Conservation (phyloP, 2,113 vertebrate species). For the Gila orcuttii region DNA sequence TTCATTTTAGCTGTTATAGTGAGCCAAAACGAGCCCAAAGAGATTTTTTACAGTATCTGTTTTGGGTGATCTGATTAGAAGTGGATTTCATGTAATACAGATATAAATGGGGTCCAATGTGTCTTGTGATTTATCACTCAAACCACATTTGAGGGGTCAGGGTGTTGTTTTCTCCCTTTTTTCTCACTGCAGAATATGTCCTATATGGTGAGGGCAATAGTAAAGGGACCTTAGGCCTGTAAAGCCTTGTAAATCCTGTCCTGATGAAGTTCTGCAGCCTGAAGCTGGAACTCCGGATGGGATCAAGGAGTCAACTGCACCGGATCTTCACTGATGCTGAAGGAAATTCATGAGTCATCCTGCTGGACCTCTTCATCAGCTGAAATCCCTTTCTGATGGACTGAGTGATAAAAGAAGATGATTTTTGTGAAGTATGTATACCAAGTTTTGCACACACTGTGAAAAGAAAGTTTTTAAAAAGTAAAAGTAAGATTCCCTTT, state of each 20-base stretch:
- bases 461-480: neutral
- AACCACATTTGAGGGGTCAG: neutral
- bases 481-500: too few species aligned
- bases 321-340: neutral
- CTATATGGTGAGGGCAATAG: neutral
- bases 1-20: neutral
- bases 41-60: neutral
- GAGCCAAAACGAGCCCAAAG: neutral
- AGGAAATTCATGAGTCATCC: constrained; percentile 9
- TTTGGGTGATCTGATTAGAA: neutral
- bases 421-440: neutral
- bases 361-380: neutral
- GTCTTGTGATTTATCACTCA: neutral
- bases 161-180: neutral
- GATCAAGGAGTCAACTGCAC: neutral
- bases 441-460: neutral
- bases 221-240: neutral
- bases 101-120: neutral
- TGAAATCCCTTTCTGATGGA: neutral
- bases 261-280: neutral
- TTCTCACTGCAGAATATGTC: neutral
- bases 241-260: neutral
- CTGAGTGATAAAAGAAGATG: neutral
- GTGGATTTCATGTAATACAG: neutral
- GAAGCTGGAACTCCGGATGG: neutral